Percentiles rank a stretch among this genome's conserved stretches.
Evolutionary conservation across 2,113 vertebrate species (phyloP).

Genomic region (Trochalopteron elliotii): DNA sequence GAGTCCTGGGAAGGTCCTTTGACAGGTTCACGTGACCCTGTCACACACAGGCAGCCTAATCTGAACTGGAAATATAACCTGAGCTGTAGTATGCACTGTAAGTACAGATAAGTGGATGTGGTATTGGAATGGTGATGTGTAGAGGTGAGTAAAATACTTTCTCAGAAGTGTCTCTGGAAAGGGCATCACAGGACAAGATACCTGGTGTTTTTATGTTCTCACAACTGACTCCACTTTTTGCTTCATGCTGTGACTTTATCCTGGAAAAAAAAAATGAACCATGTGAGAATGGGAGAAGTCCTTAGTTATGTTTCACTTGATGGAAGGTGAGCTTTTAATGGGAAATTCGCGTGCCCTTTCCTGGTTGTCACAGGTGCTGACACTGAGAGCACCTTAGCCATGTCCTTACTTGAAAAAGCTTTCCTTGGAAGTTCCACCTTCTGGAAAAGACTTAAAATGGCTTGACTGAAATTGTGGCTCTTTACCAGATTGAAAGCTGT

Average conservation of each 20-base stretch:
- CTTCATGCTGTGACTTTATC: neutral
- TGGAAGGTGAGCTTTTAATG: neutral
- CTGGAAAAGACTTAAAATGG: neutral
- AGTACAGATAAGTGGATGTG: neutral
- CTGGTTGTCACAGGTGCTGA: neutral
- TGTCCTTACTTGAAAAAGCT: neutral
- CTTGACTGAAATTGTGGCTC: neutral
- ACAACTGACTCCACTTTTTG: neutral
- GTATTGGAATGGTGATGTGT: neutral
- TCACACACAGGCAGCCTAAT: neutral
- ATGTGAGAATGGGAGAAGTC: neutral
- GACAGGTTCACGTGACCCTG: neutral
- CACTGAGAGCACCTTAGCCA: neutral
- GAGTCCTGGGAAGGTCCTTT: neutral
- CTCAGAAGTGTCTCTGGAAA: fast-evolving
- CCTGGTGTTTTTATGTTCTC: neutral
- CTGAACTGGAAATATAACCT: neutral
- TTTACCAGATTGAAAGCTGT: neutral
- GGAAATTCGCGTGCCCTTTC: neutral
- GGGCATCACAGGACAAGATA: neutral
- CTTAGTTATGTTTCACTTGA: neutral
- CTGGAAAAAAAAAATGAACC: neutral
- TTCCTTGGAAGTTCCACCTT: neutral
- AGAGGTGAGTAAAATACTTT: neutral
- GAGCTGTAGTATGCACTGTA: neutral